Evolutionary conservation across 1,140 invertebrate species (phyloP).

Genomic region (Halictus rubicundus): DNA sequence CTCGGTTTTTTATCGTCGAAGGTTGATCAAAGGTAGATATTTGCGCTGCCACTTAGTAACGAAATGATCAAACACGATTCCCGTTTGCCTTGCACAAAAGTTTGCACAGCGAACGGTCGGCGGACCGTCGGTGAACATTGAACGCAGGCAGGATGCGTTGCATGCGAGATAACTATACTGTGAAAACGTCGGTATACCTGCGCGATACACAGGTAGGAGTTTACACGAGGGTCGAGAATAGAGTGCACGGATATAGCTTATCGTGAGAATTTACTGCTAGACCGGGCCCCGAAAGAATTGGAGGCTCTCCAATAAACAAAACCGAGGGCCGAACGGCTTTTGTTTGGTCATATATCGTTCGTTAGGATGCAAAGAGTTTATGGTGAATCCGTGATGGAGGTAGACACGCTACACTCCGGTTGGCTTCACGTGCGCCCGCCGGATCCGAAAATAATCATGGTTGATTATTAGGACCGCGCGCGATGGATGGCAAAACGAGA

Average conservation of each 20-base stretch:
- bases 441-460: constrained; percentile 53
- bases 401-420: neutral
- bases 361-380: neutral
- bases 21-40: constrained; percentile 31
- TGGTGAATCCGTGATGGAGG: neutral
- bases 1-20: neutral
- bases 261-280: neutral
- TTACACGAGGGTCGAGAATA: neutral
- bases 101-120: constrained; percentile 44
- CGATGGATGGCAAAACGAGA: constrained; percentile 37
- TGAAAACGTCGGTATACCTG: neutral
- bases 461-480: constrained; percentile 39
- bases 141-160: no score
- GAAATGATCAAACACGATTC: constrained; percentile 43
- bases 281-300: neutral
- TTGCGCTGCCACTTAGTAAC: constrained; percentile 45
- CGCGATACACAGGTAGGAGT: neutral
- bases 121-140: constrained; percentile 14
- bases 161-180: no score
- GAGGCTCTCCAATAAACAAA: constrained; percentile 35
- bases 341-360: constrained; percentile 19
- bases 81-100: constrained; percentile 13
- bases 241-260: neutral
- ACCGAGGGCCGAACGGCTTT: neutral
- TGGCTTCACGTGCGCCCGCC: neutral